phyloP scores from a whole-genome alignment of 1,140 invertebrate genomes.

The Drosophila nebulosa region DNA sequence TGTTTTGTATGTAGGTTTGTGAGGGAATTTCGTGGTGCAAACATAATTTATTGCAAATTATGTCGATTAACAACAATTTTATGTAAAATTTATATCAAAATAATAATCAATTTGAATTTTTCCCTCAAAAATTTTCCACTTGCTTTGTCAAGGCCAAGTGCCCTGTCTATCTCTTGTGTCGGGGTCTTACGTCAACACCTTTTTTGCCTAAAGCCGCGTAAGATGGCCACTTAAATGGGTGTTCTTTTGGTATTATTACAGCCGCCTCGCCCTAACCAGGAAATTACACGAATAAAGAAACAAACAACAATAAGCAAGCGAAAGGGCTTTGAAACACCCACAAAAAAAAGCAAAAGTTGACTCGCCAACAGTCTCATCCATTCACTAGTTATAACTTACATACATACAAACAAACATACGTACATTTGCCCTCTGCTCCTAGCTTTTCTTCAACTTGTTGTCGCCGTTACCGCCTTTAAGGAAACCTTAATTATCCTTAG shows the following conservation, averaged over 20 bases:
- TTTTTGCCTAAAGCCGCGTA: not conserved
- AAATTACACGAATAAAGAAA: constrained; percentile 21
- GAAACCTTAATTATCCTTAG: not conserved
- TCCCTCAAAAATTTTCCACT: not conserved
- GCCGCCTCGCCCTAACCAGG: constrained; percentile 6
- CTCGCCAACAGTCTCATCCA: not conserved
- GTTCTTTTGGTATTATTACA: constrained; percentile 23
- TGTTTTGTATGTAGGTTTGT: too few species aligned
- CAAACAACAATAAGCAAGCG: constrained; percentile 33
- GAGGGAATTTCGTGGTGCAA: too few species aligned
- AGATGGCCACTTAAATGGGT: constrained; percentile 2
- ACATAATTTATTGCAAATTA: too few species aligned
- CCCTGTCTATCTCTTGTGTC: not conserved
- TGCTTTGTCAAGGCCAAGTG: not conserved
- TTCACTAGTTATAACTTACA: not conserved
- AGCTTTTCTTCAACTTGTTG: not conserved
- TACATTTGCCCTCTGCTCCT: not conserved
- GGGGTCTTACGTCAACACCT: not conserved
- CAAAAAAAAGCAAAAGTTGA: not conserved
- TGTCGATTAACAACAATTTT: not conserved
- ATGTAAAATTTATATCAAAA: not conserved
- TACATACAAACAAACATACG: not conserved
- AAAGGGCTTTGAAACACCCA: not conserved
- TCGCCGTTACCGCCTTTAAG: not conserved
- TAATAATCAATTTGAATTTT: not conserved